Evolutionary conservation across 2,797 vertebrate species (phyloP), one percentile per base, ranked within the genome.

Genomic region (Notolabrus celidotus): DNA sequence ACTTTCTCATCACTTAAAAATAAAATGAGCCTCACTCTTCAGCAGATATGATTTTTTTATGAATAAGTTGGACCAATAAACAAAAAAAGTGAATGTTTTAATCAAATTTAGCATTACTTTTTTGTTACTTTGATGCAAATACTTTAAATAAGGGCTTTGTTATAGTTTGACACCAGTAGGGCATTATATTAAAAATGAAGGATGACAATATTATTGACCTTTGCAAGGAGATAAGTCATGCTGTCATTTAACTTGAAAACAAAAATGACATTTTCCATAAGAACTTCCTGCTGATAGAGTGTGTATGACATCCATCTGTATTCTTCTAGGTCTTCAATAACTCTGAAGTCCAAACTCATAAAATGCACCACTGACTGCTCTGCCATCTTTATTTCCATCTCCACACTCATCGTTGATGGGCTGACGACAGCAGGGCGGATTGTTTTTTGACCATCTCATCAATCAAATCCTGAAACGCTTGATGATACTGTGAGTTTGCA

Each of bases 381-480:
- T 74, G 58, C 53, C 61, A 19, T 85, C 67, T 81, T 74, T 63
- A 71, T 78, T 73, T 65, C 56, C 53, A 25, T 58, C 54, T 51
- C 63, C 70, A 61, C 54, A 53, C 68, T 88, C 52, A 55, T 66
- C 67, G 65, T 57, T 64, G 79, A 79, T 53, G 56, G 60, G 54
- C 73, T 69, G 51, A 62, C 72, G 80, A 88, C 66, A 77, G 76
- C 2, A 7, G 45, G 62, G 63, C 80, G 80, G 81, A 81, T 77
- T 80, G 74, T 82, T 85, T 81, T 82, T 79, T 86, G 75, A 85
- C 79, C 51, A 23, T 59, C 67, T 67, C 77, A 85, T 90, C 80
- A 71, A 84, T 90, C 86, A 91, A 53, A 74, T 53, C 49, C 49
- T 31, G 39, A 45, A 39, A 59, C 12, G 4, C 46, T 23, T 23